Conservation (phyloP, 2,888 invertebrate species). For the Auanema freiburgensis region DNA sequence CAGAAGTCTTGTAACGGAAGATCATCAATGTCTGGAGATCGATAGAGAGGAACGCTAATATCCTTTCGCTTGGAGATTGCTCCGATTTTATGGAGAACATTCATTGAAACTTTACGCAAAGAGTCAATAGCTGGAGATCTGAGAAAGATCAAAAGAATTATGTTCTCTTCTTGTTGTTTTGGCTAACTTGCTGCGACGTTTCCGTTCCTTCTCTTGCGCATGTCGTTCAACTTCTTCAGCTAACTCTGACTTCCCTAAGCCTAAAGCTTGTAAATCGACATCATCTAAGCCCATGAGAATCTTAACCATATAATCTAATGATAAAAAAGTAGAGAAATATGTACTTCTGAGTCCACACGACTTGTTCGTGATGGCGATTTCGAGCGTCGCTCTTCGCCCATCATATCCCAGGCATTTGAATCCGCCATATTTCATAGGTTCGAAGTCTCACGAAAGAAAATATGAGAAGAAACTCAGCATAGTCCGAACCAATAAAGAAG, state of each 20-base stretch:
- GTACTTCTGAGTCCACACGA: slow-evolving; percentile 32
- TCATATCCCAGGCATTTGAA: slow-evolving; percentile 59
- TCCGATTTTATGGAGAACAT: slow-evolving; percentile 49
- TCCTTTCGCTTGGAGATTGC: slow-evolving; percentile 43
- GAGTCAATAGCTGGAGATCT: slow-evolving; percentile 60
- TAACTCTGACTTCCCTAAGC: slow-evolving; percentile 33
- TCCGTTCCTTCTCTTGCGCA: slow-evolving; percentile 17
- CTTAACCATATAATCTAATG: slow-evolving; percentile 10
- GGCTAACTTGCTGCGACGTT: slow-evolving; percentile 34
- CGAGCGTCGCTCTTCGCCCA: slow-evolving; percentile 35
- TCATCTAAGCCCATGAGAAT: slow-evolving; percentile 26
- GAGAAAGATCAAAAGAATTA: background rate
- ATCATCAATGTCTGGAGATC: slow-evolving; percentile 36
- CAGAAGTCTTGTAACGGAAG: slow-evolving; percentile 40
- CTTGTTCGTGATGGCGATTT: slow-evolving; percentile 38
- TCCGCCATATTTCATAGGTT: slow-evolving; percentile 28
- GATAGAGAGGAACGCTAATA: slow-evolving; percentile 27
- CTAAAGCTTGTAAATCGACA: slow-evolving; percentile 35
- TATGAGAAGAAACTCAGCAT: background rate
- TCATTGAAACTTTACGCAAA: slow-evolving; percentile 48
- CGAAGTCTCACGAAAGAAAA: too few species aligned
- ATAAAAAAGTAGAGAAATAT: background rate
- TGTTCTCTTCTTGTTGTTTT: background rate
- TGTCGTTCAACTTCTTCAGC: slow-evolving; percentile 32
- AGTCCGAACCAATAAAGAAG: background rate